phyloP scores from a whole-genome alignment of 2,888 invertebrate species.

The Mamestra brassicae region DNA sequence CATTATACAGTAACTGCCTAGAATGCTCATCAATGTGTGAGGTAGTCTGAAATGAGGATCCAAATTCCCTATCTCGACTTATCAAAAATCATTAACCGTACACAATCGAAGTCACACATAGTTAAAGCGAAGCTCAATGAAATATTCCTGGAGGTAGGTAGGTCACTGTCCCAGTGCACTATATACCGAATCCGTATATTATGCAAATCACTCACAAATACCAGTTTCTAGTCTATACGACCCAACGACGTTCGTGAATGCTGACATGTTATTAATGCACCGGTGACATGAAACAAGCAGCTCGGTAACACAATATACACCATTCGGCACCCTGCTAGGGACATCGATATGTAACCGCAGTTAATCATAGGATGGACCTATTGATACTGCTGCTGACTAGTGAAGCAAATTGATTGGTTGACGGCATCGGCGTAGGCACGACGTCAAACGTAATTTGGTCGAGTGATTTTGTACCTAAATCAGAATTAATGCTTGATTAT shows the following conservation, averaged over 20 bases:
- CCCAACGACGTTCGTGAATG: background rate
- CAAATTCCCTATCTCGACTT: too few relatives aligned
- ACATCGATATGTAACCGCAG: background rate
- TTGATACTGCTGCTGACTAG: background rate
- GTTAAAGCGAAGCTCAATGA: too few relatives aligned
- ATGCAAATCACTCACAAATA: background rate
- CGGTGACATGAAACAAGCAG: conserved; percentile 7
- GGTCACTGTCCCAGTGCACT: background rate
- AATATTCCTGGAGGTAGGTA: background rate
- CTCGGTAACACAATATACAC: background rate
- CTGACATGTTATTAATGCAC: conserved; percentile 3
- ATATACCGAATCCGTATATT: background rate
- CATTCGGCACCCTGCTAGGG: background rate
- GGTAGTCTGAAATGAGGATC: too few relatives aligned
- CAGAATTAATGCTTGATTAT: too few relatives aligned
- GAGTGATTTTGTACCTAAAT: background rate
- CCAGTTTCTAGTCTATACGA: too few relatives aligned
- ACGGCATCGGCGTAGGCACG: background rate
- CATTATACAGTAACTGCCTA: too few relatives aligned
- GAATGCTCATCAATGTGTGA: too few relatives aligned
- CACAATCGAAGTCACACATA: too few relatives aligned
- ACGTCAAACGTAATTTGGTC: background rate
- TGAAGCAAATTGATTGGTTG: background rate
- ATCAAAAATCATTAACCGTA: too few relatives aligned
- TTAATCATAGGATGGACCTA: background rate